Conservation (phyloP, 2,888 invertebrate genomes). For the Netelia virgata region DNA sequence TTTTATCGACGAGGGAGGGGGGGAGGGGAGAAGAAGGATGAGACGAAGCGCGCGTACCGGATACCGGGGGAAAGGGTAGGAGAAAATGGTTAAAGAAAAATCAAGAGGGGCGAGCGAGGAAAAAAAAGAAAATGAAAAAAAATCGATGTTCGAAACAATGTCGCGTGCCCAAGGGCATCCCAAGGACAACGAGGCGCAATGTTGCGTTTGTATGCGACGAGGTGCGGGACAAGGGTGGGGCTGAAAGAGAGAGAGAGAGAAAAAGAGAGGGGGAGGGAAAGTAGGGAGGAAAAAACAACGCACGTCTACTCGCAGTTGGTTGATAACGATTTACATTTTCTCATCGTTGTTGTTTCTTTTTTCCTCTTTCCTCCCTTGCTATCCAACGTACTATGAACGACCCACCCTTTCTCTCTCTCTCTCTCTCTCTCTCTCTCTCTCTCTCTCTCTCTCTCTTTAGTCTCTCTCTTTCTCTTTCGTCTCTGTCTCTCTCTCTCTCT, state of each 20-base stretch:
- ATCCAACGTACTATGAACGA: background rate
- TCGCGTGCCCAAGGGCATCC: slow-evolving; percentile 46
- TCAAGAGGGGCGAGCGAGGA: background rate
- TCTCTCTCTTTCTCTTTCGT: background rate
- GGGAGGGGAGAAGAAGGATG: background rate
- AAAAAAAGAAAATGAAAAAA: background rate
- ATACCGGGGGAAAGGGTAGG: background rate
- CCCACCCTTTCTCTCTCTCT: background rate
- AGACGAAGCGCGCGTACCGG: background rate
- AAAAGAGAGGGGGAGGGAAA: background rate
- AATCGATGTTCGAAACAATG: slow-evolving; percentile 56
- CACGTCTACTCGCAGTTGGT: slow-evolving; percentile 18
- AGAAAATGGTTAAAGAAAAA: slow-evolving; percentile 21
- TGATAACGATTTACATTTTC: slow-evolving; percentile 62
- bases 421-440: background rate
- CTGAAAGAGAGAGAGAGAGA: background rate
- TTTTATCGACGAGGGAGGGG: slow-evolving; percentile 1
- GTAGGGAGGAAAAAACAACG: slow-evolving; percentile 15
- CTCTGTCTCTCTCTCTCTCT: background rate
- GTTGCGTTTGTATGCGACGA: slow-evolving; percentile 38
- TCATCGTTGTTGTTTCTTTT: background rate
- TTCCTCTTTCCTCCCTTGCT: background rate
- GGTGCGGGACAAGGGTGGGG: slow-evolving; percentile 7
- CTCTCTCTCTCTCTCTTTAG: background rate
- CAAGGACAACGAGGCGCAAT: slow-evolving; percentile 50